A percentile compares a stretch with the other conserved stretches of the same genome.
phyloP scores from a whole-genome alignment of 2,888 invertebrate genomes.

The Sesia bembeciformis region DNA sequence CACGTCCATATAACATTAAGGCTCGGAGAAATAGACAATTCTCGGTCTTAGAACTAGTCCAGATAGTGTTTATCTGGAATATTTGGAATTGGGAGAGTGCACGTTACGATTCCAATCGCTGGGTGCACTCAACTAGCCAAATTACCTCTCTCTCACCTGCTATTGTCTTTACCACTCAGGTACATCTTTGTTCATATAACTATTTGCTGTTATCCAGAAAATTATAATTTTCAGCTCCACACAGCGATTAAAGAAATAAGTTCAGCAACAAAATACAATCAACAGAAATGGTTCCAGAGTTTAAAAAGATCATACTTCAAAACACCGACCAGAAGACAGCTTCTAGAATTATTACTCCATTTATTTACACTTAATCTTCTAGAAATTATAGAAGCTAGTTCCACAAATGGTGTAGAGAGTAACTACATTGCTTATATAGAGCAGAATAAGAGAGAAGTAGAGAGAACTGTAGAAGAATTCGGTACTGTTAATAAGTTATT shows the following conservation, averaged over 20 bases:
- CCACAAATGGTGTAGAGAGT: conserved; percentile 22
- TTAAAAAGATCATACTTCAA: conserved; percentile 34
- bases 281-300: conserved; percentile 40
- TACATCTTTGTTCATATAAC: too few species aligned
- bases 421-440: conserved; percentile 23
- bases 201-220: too few species aligned
- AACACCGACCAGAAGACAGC: conserved; percentile 14
- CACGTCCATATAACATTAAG: too few species aligned
- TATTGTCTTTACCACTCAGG: too few species aligned
- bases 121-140: too few species aligned
- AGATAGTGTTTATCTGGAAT: too few species aligned
- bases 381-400: conserved; percentile 30
- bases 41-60: too few species aligned
- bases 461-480: conserved; percentile 26
- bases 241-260: conserved; percentile 38
- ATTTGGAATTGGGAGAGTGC: too few species aligned
- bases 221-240: conserved; percentile 39
- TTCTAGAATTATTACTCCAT: conserved; percentile 36
- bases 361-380: conserved; percentile 28
- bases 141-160: too few species aligned
- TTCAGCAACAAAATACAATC: conserved; percentile 27
- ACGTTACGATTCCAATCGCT: not conserved
- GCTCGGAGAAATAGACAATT: too few species aligned
- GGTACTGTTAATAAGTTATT: conserved; percentile 29
- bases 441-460: conserved; percentile 19